These are phyloP conservation scores for Heliconius ismenius DNA, from an alignment of 2,888 invertebrate species.

Conservation along the genomic window DNA sequence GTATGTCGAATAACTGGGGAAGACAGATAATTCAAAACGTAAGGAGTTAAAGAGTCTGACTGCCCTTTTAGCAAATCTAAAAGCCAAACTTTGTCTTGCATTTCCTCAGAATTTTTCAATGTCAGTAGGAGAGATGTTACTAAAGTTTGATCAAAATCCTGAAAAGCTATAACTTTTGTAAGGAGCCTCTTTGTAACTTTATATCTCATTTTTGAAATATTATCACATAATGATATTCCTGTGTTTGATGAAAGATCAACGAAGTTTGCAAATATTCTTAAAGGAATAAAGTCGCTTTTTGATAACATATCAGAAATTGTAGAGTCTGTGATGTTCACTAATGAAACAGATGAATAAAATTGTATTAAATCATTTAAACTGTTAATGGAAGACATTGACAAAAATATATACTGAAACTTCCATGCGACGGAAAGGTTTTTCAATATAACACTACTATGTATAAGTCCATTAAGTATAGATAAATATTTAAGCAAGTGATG, in stretches of 20 bases:
- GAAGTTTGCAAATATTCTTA: constrained; percentile 60
- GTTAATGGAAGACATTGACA: constrained; percentile 68
- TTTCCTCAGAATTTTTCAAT: constrained; percentile 54
- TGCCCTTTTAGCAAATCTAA: constrained; percentile 64
- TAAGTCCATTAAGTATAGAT: constrained; percentile 62
- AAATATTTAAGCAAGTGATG: constrained; percentile 62
- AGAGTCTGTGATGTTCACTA: constrained; percentile 39
- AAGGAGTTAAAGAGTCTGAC: constrained; percentile 61
- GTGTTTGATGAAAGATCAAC: constrained; percentile 46
- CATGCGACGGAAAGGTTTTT: constrained; percentile 71
- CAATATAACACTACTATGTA: constrained; percentile 63
- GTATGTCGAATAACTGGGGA: constrained; percentile 59
- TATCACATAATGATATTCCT: constrained; percentile 40
- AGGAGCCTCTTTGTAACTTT: constrained; percentile 59
- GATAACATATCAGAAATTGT: constrained; percentile 49
- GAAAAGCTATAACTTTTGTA: constrained; percentile 60
- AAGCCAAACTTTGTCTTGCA: constrained; percentile 55
- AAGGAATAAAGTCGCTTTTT: constrained; percentile 65
- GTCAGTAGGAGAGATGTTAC: constrained; percentile 63
- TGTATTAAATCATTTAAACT: constrained; percentile 67
- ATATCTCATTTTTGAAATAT: constrained; percentile 50
- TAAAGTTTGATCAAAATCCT: constrained; percentile 69
- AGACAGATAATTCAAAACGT: constrained; percentile 60
- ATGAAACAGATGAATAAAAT: constrained; percentile 52
- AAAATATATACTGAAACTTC: constrained; percentile 75